phyloP scores from a whole-genome alignment of 2,888 invertebrate species.

The Apantesis nais region DNA sequence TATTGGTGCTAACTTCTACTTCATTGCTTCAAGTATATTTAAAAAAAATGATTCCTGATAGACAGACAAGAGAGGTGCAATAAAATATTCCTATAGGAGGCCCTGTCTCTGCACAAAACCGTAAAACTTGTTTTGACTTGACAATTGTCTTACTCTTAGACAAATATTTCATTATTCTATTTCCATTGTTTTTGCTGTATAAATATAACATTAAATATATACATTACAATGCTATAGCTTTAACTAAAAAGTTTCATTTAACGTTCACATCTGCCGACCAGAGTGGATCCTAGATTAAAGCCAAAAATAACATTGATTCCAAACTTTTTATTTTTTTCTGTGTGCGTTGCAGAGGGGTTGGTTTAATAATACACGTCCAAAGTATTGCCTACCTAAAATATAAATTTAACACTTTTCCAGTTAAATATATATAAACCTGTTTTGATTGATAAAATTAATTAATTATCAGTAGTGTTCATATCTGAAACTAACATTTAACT shows the following conservation, averaged over 20 bases:
- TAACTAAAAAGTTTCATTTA: neutral
- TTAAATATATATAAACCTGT: neutral
- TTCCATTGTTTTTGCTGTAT: neutral
- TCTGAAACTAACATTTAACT: slow-evolving; percentile 32
- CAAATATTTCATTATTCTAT: neutral
- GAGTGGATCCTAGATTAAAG: neutral
- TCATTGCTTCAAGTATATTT: no score
- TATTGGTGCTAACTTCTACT: no score
- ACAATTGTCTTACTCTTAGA: neutral
- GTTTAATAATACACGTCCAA: neutral
- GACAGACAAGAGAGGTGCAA: neutral
- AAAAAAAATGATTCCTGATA: no score
- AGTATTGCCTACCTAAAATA: no score
- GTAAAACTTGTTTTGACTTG: neutral
- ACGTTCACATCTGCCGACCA: neutral
- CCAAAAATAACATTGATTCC: neutral
- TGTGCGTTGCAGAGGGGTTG: neutral
- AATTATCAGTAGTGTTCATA: slow-evolving; percentile 28
- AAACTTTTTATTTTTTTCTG: neutral
- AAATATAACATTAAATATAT: neutral
- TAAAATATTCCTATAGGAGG: neutral
- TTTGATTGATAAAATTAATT: slow-evolving; percentile 29
- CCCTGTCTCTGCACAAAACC: neutral
- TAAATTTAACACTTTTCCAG: no score
- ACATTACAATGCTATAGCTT: neutral